Conservation (phyloP, 2,113 vertebrate species). For the Ranitomeya variabilis region DNA sequence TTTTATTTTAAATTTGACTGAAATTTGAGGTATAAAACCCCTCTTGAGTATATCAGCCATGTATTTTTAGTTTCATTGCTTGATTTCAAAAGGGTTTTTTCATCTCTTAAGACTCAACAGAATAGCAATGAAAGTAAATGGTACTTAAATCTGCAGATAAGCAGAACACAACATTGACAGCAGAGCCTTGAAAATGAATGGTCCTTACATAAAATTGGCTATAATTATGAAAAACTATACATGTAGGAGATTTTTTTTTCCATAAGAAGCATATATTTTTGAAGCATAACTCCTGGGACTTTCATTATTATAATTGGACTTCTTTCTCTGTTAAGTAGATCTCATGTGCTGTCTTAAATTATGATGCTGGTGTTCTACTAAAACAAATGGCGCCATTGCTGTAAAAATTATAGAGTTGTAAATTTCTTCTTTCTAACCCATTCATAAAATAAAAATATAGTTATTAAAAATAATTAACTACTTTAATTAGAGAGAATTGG, state of each 20-base stretch:
- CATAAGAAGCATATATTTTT: not conserved
- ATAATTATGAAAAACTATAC: slow-evolving; percentile 48
- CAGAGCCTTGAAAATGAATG: slow-evolving; percentile 16
- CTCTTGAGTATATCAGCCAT: too few species aligned
- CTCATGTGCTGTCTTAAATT: slow-evolving; percentile 43
- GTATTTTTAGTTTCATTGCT: too few species aligned
- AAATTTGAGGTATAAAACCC: too few species aligned
- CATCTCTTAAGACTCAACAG: not conserved
- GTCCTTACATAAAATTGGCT: slow-evolving; percentile 26
- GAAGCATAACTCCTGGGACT: slow-evolving; percentile 42
- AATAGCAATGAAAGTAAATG: not conserved
- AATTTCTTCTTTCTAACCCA: not conserved
- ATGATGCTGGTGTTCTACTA: not conserved
- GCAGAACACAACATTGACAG: slow-evolving; percentile 10
- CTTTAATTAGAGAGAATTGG: slow-evolving; percentile 1
- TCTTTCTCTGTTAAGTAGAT: slow-evolving; percentile 38
- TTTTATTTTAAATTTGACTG: too few species aligned
- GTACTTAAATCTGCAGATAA: not conserved
- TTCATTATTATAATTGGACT: slow-evolving; percentile 51
- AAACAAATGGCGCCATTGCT: not conserved
- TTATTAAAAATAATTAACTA: not conserved
- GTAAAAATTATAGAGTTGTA: not conserved
- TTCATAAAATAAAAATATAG: slow-evolving; percentile 4
- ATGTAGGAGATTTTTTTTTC: slow-evolving; percentile 31
- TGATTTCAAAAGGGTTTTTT: too few species aligned